Percentiles rank a stretch among this genome's conserved stretches.
Evolutionary conservation across 2,797 vertebrate genomes (phyloP).

Genomic region (Cossypha polioptera): DNA sequence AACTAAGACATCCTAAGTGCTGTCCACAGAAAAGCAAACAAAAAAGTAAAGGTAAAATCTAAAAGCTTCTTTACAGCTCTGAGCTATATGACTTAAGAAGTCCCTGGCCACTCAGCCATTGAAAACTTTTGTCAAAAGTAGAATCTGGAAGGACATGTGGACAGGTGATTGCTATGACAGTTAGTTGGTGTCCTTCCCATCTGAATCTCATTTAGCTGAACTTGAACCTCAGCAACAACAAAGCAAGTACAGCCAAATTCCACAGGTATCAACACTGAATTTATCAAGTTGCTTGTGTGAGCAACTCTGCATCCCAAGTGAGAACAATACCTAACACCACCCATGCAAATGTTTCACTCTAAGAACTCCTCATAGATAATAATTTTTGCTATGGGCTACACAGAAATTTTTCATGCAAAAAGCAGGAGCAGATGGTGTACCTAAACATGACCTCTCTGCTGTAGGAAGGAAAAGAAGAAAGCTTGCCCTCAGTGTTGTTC

Average conservation of each 20-base stretch:
- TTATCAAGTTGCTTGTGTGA: not conserved
- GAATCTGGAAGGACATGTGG: not conserved
- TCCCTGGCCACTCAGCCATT: not conserved
- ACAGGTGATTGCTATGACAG: not conserved
- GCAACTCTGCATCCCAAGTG: slow-evolving; percentile 6
- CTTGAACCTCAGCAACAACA: not conserved
- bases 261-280: not conserved
- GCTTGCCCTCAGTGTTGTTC: not conserved
- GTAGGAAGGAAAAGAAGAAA: not conserved
- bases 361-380: not conserved
- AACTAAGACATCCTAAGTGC: not conserved
- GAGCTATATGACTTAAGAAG: not conserved
- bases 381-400: not conserved
- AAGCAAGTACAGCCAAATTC: not conserved
- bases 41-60: not conserved
- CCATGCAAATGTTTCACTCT: not conserved
- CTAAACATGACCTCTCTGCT: not conserved
- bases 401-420: not conserved
- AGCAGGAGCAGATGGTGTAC: slow-evolving; percentile 20
- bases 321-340: slow-evolving; percentile 40
- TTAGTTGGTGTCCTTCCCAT: not conserved
- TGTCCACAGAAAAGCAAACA: not conserved
- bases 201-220: not conserved
- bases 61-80: not conserved
- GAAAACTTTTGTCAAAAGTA: not conserved